Base-by-base conservation (phyloP, 1,140 invertebrate species). In the Prorops nasuta region DNA sequence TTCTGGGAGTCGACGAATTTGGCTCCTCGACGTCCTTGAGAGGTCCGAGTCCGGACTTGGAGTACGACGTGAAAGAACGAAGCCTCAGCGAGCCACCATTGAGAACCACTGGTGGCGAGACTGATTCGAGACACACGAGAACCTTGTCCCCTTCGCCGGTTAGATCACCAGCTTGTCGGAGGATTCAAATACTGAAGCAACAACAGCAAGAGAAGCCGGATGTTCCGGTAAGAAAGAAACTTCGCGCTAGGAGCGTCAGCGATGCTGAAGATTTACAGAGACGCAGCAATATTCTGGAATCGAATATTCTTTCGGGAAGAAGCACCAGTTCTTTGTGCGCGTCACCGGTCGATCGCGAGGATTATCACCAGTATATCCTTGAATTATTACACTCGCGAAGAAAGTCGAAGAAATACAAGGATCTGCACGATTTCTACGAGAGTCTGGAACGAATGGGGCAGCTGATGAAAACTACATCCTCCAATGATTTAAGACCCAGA, bases 391-490 rank as follows among this genome's bases (percentile, higher is more conserved):
- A 91, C 66, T 84, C 84, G 1, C 84, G 83, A 57, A 82, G 81
- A 35, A 86, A 86, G 65, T 92, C 89, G 1, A 86, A 88, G 47
- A 83, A 88, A 40, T 96, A 96, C 72, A 84, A 86, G 49, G 91
- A 93, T 50, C 77, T 97, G 4, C 87, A 90, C 66, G 86, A 89
- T 36, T 91, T 95, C 68, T 96, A 94, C 69, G 79, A 85, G 20
- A 91, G 87, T 54, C 79, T 96, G 28, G 93, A 95, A 72, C 83
- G 91, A 65, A 86, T 95, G 37, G 87, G 86, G 0, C 82, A 92
- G 53, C 76, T 97, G 22, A 90, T 93, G 75, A 84, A 83, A 56
- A 85, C 85, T 8, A 86, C 89, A 2, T 89, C 86, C 1, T 82
- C 77, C 2, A 79, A 77, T 48, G 88, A 90, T 60, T 74, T 91